Conservation (phyloP, 2,797 vertebrate genomes). For the Danio kyathit region DNA sequence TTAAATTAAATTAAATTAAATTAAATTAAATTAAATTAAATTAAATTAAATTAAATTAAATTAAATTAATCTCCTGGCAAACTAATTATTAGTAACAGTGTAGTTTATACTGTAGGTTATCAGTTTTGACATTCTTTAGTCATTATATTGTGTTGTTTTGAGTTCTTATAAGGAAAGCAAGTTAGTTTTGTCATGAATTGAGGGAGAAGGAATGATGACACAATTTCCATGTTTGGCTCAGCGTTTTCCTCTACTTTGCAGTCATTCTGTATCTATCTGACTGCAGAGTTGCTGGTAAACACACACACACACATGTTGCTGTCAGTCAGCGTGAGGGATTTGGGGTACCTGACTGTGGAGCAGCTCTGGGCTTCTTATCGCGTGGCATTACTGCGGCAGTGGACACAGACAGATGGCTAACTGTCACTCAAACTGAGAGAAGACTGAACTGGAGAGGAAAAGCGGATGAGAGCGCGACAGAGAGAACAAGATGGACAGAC, state of each 20-base stretch:
- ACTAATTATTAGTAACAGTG: too few species aligned
- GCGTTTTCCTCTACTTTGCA: constrained; percentile 1
- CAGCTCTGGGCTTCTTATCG: constrained; percentile 51
- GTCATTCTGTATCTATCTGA: constrained; percentile 21
- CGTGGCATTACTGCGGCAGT: constrained; percentile 55
- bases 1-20: too few species aligned
- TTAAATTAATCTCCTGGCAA: too few species aligned
- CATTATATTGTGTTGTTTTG: background rate
- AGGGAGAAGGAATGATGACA: constrained; percentile 36
- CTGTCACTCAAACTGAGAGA: constrained; percentile 61
- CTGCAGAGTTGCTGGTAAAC: constrained; percentile 37
- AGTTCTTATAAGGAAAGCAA: background rate
- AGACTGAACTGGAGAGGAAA: constrained; percentile 56
- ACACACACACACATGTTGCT: constrained; percentile 43
- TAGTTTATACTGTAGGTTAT: too few species aligned
- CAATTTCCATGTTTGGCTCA: background rate
- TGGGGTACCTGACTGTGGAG: constrained; percentile 56
- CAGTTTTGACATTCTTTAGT: background rate
- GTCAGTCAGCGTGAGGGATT: constrained; percentile 57
- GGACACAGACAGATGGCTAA: constrained; percentile 66
- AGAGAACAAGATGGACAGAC: constrained; percentile 33
- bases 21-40: too few species aligned
- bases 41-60: too few species aligned
- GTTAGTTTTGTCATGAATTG: background rate
- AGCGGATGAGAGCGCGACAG: constrained; percentile 49